These are phyloP conservation scores for Cepaea hortensis DNA, from an alignment of 2,888 invertebrate species.

Conservation along the genomic window DNA sequence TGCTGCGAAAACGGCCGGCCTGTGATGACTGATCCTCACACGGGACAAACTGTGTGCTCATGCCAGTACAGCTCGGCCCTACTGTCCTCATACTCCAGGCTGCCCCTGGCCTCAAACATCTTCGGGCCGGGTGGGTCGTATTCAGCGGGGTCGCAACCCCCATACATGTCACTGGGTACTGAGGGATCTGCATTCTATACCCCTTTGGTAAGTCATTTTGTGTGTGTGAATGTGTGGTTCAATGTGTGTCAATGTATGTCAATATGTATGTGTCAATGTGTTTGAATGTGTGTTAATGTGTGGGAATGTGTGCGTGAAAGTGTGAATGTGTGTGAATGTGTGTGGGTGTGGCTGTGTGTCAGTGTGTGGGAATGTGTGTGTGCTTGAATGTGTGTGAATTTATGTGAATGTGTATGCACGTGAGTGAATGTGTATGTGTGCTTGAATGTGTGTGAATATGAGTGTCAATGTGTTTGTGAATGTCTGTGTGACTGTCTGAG, in stretches of 20 bases:
- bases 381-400: too few relatives aligned
- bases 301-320: too few relatives aligned
- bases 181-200: constrained; percentile 94
- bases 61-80: constrained; percentile 84
- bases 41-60: constrained; percentile 74
- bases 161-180: constrained; percentile 75
- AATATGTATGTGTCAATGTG: not conserved
- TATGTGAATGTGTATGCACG: not conserved
- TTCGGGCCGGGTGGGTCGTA: constrained; percentile 63
- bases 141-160: constrained; percentile 67
- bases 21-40: constrained; percentile 73
- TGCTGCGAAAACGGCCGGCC: constrained; percentile 93
- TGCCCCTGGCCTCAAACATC: constrained; percentile 78
- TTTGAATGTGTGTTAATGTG: too few relatives aligned
- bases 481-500: not conserved
- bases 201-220: constrained; percentile 86
- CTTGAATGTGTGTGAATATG: too few relatives aligned
- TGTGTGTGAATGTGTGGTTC: not conserved
- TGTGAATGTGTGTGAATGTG: too few relatives aligned
- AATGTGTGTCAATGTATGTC: not conserved
- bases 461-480: too few relatives aligned
- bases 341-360: too few relatives aligned
- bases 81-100: constrained; percentile 82
- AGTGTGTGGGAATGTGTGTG: too few relatives aligned
- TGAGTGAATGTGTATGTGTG: not conserved